A percentile compares a stretch with the other conserved stretches of the same genome.
Conservation (phyloP, 2,888 invertebrate genomes). For the Stegana nigrithorax region DNA sequence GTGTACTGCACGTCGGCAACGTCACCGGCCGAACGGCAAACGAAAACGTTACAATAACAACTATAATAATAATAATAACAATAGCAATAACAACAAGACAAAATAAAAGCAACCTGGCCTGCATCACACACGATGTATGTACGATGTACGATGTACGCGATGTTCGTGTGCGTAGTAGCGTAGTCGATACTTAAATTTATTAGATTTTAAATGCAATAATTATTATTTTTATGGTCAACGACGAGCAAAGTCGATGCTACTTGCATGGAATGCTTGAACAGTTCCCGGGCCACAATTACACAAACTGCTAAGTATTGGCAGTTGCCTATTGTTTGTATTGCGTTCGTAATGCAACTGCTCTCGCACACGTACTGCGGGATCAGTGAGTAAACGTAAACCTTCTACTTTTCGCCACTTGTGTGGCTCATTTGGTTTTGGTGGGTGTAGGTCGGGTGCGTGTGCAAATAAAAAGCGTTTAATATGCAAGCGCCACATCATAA, state of each 20-base stretch:
- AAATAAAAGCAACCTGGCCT: too few relatives aligned
- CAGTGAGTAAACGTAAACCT: conserved; percentile 1
- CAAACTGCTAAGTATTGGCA: not conserved
- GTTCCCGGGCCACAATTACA: conserved; percentile 14
- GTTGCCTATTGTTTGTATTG: not conserved
- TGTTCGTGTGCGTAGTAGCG: too few relatives aligned
- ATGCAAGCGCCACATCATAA: conserved; percentile 41
- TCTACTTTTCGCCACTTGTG: conserved; percentile 35
- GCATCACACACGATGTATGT: conserved; percentile 1
- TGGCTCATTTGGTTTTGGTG: conserved; percentile 26
- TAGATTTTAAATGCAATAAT: conserved; percentile 63
- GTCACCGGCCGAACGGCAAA: too few relatives aligned
- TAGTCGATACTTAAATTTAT: conserved; percentile 57
- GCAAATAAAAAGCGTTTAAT: conserved; percentile 30
- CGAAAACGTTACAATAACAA: too few relatives aligned
- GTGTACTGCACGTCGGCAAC: too few relatives aligned
- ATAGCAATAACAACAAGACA: too few relatives aligned
- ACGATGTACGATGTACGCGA: too few relatives aligned
- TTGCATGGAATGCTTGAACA: conserved; percentile 44
- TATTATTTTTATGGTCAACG: conserved; percentile 56
- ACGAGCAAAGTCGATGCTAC: conserved; percentile 49
- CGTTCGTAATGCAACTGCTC: not conserved
- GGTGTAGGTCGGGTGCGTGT: not conserved
- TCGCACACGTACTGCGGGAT: not conserved
- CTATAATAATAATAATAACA: too few relatives aligned